Base-by-base conservation (phyloP, 2,113 vertebrate species). In the Callithrix jacchus region DNA sequence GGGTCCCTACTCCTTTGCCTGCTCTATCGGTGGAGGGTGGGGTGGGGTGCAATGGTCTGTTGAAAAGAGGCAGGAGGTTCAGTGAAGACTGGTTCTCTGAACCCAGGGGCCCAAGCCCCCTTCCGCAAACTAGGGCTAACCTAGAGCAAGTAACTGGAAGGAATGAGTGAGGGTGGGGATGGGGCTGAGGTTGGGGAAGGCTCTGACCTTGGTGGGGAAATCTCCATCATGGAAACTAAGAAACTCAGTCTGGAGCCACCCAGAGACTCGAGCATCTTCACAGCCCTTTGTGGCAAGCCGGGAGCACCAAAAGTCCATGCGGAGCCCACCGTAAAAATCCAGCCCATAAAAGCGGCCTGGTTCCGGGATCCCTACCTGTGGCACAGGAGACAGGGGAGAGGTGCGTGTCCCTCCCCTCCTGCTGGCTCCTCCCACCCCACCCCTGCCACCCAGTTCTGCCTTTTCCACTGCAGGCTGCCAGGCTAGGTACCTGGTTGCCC, bases 161-260 rank as follows among this genome's bases (percentile, higher is more conserved):
- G 61, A 68, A 83, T 3, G 8, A 25, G 71, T 64, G 35, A 87
- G 49, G 1, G 9, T 30, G 13, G 21, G 61, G 40, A 32, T 70
- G 35, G 91, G 47, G 52, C 92, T 66, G 37, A 45, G 98, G 96
- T 94, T 97, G 98, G 73, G 17, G 17, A 2, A 42, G 32, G n/a
- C 9, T 94, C 98, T 93, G 71, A 99, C 98, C 98, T 98, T 96
- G 17, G 70, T 88, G 0, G 95, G 95, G 79, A 32, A 70, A 52
- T 98, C 97, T 25, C 95, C 9, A 0, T 74, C 94, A 40, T 95
- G 97, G 96, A 98, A 99, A 83, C 94, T 37, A 0, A 96, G 25
- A 20, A 98, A 98, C 71, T 99, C 98, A 3, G 95, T 70, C 87
- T 97, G 97, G 89, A 99, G 97, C 98, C 99, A 99, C 45, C 98